phyloP scores from a whole-genome alignment of 2,797 vertebrate species.

The Leptodactylus fallax region DNA sequence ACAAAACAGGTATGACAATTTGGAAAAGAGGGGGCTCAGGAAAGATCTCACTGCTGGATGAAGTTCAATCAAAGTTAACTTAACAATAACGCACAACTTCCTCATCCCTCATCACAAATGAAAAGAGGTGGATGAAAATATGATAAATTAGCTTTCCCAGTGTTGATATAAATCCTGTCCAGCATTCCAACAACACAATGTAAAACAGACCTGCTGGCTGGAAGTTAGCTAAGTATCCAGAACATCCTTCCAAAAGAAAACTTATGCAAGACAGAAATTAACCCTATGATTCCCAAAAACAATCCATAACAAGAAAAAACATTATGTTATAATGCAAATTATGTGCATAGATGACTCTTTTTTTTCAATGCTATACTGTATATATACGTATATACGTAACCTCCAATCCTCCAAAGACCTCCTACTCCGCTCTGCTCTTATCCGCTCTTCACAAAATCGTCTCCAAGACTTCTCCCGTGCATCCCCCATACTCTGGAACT shows the following conservation, averaged over 20 bases:
- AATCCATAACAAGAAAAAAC: neutral
- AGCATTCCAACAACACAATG: conserved; percentile 60
- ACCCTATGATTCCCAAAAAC: conserved; percentile 1
- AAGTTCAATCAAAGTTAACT: conserved; percentile 62
- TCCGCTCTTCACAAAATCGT: too few relatives aligned
- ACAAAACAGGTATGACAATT: conserved; percentile 62
- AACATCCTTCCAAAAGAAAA: conserved; percentile 51
- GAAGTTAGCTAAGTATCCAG: conserved; percentile 51
- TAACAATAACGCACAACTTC: conserved; percentile 63
- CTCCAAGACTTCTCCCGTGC: too few relatives aligned
- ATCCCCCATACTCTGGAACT: too few relatives aligned
- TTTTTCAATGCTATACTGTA: neutral
- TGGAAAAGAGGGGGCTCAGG: conserved; percentile 46
- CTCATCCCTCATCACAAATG: conserved; percentile 64
- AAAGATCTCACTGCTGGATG: conserved; percentile 60
- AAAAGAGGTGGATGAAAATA: conserved; percentile 63
- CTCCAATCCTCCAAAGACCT: too few relatives aligned
- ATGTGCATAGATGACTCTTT: neutral
- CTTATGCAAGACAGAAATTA: conserved; percentile 22
- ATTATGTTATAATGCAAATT: too few relatives aligned
- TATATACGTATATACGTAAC: too few relatives aligned
- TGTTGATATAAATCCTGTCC: conserved; percentile 62
- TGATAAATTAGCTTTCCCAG: conserved; percentile 62
- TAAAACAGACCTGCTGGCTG: conserved; percentile 61
- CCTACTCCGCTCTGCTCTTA: too few relatives aligned